Evolutionary conservation across 1,140 invertebrate genomes (phyloP).

Genomic region (Pissodes strobi): DNA sequence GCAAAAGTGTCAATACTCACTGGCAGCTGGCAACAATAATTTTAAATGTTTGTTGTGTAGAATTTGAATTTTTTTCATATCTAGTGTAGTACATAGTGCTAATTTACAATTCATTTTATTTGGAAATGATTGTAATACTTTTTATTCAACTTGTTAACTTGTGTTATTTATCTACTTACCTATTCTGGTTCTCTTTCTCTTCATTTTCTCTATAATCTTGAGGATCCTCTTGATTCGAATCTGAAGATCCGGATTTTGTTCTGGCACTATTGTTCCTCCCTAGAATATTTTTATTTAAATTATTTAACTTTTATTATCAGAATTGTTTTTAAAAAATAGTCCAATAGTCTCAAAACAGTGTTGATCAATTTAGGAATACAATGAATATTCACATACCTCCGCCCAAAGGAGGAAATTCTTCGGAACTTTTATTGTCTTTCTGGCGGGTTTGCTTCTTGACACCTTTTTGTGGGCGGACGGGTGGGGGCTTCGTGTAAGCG

Average conservation of each 20-base stretch:
- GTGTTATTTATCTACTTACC: too few species aligned
- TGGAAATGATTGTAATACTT: too few species aligned
- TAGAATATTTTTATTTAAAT: background rate
- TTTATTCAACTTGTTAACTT: too few species aligned
- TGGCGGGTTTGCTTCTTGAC: background rate
- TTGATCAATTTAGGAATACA: background rate
- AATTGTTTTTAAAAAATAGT: too few species aligned
- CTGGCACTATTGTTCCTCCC: background rate
- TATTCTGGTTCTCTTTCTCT: background rate
- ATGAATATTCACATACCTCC: background rate
- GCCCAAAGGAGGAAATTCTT: conserved; percentile 46
- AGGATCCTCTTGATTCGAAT: conserved; percentile 11
- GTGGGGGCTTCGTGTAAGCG: conserved; percentile 68
- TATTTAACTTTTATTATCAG: background rate
- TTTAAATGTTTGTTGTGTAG: too few species aligned
- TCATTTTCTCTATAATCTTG: conserved; percentile 12
- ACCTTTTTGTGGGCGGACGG: conserved; percentile 18
- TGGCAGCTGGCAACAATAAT: too few species aligned
- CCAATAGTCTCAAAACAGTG: too few species aligned
- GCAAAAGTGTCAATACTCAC: too few species aligned
- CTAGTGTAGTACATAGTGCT: too few species aligned
- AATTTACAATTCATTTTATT: too few species aligned
- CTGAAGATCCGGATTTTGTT: conserved; percentile 9
- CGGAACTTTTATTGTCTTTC: too few species aligned
- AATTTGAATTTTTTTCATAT: too few species aligned